Conservation (phyloP, 2,113 vertebrate species). For the Ornithorhynchus anatinus region DNA sequence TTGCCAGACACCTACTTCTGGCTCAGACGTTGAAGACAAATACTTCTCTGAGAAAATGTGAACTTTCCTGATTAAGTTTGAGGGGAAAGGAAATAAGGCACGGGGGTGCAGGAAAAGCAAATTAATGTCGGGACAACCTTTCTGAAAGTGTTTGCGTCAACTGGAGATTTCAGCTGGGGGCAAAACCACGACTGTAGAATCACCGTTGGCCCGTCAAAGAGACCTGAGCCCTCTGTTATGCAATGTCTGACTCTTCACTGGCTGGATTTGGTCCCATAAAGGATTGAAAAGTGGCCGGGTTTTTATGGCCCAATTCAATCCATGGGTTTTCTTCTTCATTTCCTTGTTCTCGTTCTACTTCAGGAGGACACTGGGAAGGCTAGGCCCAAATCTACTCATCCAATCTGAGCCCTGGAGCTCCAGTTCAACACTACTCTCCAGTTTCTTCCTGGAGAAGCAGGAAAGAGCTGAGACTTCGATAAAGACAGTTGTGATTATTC, state of each 20-base stretch:
- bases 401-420: no score
- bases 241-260: conserved; percentile 25
- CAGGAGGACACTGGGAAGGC: neutral
- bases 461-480: no score
- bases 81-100: neutral
- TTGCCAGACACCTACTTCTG: neutral
- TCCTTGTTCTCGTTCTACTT: conserved; percentile 6
- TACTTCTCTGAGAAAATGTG: conserved; percentile 1
- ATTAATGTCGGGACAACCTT: neutral
- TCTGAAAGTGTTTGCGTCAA: conserved; percentile 1
- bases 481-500: no score
- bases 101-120: neutral
- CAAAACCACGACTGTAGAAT: conserved; percentile 1
- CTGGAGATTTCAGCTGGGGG: neutral
- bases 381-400: no score
- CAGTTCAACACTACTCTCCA: no score
- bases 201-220: neutral
- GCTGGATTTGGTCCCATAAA: neutral
- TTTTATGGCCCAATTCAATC: conserved; percentile 33
- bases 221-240: conserved; percentile 6
- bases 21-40: neutral
- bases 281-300: conserved; percentile 4
- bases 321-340: neutral
- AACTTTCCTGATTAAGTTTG: neutral
- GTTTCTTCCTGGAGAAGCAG: no score